phyloP scores from a whole-genome alignment of 2,113 vertebrate species.

The Triplophysa tibetana region DNA sequence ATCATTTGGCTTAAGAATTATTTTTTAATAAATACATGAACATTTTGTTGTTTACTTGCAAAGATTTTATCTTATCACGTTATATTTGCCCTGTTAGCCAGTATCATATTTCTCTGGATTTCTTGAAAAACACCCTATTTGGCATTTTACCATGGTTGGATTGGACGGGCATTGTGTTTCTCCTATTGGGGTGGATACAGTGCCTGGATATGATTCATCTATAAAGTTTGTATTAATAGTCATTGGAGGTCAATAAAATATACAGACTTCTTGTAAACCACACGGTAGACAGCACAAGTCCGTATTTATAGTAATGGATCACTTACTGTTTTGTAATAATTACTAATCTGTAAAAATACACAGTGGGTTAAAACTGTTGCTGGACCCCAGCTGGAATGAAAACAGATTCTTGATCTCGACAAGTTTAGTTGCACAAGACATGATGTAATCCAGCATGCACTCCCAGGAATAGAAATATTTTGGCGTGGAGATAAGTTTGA shows the following conservation, averaged over 20 bases:
- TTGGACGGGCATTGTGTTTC: slow-evolving; percentile 13
- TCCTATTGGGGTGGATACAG: slow-evolving; percentile 19
- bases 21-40: too few relatives aligned
- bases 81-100: background rate
- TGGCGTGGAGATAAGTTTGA: slow-evolving; percentile 2
- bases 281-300: background rate
- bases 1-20: background rate
- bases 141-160: background rate
- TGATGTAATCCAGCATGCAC: slow-evolving; percentile 34
- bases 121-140: background rate
- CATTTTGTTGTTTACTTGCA: too few relatives aligned
- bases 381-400: slow-evolving; percentile 11
- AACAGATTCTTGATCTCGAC: background rate
- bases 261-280: background rate
- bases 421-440: slow-evolving; percentile 8
- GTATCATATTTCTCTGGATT: background rate
- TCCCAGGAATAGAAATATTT: slow-evolving; percentile 19
- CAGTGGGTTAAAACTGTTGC: slow-evolving; percentile 19
- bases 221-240: slow-evolving; percentile 1
- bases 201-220: slow-evolving; percentile 16
- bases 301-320: slow-evolving; percentile 14
- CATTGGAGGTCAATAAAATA: slow-evolving; percentile 10
- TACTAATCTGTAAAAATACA: slow-evolving; percentile 34
- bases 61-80: background rate
- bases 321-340: slow-evolving; percentile 29